phyloP scores from a whole-genome alignment of 2,888 invertebrate genomes.

The Coecobrya sp. region DNA sequence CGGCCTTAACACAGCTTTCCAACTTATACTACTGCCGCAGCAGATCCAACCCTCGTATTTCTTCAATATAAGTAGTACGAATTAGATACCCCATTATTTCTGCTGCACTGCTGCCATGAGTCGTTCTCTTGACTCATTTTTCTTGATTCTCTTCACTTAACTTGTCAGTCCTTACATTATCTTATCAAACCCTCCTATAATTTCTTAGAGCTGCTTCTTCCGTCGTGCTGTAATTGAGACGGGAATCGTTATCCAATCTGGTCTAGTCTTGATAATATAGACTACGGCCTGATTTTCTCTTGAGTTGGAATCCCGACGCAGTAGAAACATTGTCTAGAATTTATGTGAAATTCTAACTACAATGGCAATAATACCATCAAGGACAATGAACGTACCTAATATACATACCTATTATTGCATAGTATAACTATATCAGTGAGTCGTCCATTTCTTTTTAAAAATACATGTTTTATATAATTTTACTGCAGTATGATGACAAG shows the following conservation, averaged over 20 bases:
- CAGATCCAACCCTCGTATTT: conserved; percentile 38
- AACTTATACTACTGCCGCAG: conserved; percentile 31
- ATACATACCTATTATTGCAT: neutral
- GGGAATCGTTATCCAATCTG: conserved; percentile 9
- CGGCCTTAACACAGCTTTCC: conserved; percentile 9
- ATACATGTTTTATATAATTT: conserved; percentile 20
- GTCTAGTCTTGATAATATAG: too few species aligned
- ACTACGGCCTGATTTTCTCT: conserved; percentile 1
- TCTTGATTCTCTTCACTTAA: conserved; percentile 44
- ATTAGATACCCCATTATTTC: conserved; percentile 43
- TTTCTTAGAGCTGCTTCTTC: neutral
- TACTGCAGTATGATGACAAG: conserved; percentile 58
- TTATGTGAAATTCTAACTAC: neutral
- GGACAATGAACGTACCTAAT: conserved; percentile 6
- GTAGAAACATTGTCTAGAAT: conserved; percentile 10
- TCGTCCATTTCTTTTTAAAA: neutral
- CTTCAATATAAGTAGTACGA: conserved; percentile 14
- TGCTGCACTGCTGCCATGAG: conserved; percentile 31
- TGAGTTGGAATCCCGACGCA: neutral
- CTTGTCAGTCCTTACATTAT: conserved; percentile 60
- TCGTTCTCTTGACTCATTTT: conserved; percentile 39
- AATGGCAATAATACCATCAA: conserved; percentile 30
- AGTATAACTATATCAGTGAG: neutral
- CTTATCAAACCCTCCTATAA: conserved; percentile 24
- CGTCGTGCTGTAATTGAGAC: conserved; percentile 40